A percentile compares a stretch with the other conserved stretches of the same genome.
Conservation (phyloP, 2,113 vertebrate genomes). For the Microtus ochrogaster region DNA sequence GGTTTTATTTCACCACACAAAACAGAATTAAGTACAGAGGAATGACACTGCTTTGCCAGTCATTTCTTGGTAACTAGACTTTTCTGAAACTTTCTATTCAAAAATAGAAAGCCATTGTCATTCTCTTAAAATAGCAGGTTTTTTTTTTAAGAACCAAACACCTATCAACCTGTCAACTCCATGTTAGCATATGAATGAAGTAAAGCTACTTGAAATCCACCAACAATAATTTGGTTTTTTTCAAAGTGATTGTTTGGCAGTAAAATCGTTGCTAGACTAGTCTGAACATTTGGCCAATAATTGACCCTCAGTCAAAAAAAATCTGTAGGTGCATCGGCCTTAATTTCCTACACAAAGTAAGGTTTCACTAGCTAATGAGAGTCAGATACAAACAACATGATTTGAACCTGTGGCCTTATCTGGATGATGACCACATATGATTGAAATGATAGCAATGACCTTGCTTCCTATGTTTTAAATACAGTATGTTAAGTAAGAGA, state of each 20-base stretch:
- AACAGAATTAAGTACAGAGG: not conserved
- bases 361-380: conserved; percentile 67
- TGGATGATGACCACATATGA: conserved; percentile 35
- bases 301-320: conserved; percentile 69
- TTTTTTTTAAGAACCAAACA: not conserved
- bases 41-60: not conserved
- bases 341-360: conserved; percentile 79
- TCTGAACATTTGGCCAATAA: conserved; percentile 72
- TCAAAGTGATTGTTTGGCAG: conserved; percentile 76
- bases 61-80: conserved; percentile 8
- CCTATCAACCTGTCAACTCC: not conserved
- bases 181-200: conserved; percentile 59
- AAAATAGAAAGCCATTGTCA: not conserved
- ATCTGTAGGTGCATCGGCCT: conserved; percentile 41
- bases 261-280: conserved; percentile 66
- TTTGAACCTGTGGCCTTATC: conserved; percentile 23
- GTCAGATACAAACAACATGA: conserved; percentile 53
- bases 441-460: conserved; percentile 63
- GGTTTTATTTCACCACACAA: not conserved
- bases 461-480: conserved; percentile 39
- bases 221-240: conserved; percentile 64
- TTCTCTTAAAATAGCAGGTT: conserved; percentile 32
- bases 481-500: conserved; percentile 48
- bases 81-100: conserved; percentile 39
- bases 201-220: conserved; percentile 68